Base-by-base conservation (phyloP, 2,113 vertebrate genomes). In the Sceloporus tristichus region DNA sequence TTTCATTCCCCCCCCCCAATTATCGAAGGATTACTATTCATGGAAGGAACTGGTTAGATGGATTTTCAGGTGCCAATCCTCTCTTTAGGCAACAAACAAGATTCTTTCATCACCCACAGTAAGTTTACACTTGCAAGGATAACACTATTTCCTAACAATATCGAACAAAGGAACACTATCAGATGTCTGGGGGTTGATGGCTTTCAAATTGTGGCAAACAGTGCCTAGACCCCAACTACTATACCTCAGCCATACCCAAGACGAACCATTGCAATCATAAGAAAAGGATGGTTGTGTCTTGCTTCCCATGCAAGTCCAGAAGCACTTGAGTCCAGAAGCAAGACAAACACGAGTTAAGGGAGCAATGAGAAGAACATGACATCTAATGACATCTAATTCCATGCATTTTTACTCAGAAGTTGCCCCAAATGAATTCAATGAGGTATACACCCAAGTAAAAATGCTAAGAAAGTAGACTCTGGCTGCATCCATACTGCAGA, bases 21-120 rank as follows among this genome's bases (percentile, higher is more conserved):
- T 92, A 79, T 79, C 90, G 92, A 88, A 90, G 77, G 92, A 94
- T 92, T 92, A 94, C 84, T 0, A 0, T 21, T 86, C 14, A n/a
- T 68, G 80, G 92, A 92, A 94, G 34, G 91, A 89, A 90, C 92
- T 87, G 85, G 89, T 89, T 88, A 34, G 0, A 91, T 0, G 1
- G 83, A 88, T 1, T 0, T 73, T 81, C 53, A 2, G 14, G 82
- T 84, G 88, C 42, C 66, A 93, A 89, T 23, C 53, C 86, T 59
- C 82, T 91, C 34, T 90, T 94, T 89, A 80, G 42, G 59, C 21
- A 56, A 79, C 75, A 59, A 86, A n/a, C 85, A 73, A 19, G 48
- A 59, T 73, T 42, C 53, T 89, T 56, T 85, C 87, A 68, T 86
- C n/a, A 62, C 85, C 91, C 82, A 38, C 53, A 23, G n/a, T 86